Evolutionary conservation across 1,140 invertebrate species (phyloP), one percentile per base, ranked within the genome.

Genomic region (Lepeophtheirus salmonis): DNA sequence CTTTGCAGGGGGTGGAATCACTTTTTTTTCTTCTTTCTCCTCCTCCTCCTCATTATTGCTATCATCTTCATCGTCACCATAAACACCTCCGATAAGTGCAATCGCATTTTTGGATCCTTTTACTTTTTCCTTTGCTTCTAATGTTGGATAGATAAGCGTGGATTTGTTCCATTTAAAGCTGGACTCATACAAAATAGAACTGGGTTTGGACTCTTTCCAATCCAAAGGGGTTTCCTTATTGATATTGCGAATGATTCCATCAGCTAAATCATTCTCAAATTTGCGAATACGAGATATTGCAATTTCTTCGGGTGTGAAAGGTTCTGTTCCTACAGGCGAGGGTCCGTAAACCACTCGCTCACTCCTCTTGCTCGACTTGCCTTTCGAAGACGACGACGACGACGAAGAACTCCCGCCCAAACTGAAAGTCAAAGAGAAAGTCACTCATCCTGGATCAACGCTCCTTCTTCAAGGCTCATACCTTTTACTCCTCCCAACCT

Each of bases 41-140:
- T 50, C 55, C 13, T 57, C 55, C 55, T 50, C 55, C 2, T 57
- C 55, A 6, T 57, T 25, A 1, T 57, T 23, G 2, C 17, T 3
- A n/a, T 52, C 50, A n/a, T n/a, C n/a, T 6, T 52, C 50, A 12
- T 50, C 55, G 25, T 57, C 26, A 3, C 55, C 55, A 20, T 57
- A 57, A 18, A 17, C 17, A 2, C 55, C 26, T 2, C 20, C 23
- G 26, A 57, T 57, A 1, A 57, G 16, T 1, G 22, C 17, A 16
- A 57, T 30, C 17, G 55, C 21, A 18, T 57, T 25, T n/a, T 41
- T 41, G 30, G 55, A 57, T 3, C 17, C 55, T 21, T 57, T 57
- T 18, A 24, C 17, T n/a, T 26, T 17, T 2, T 20, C 3, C 3
- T 23, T 24, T 12, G 2, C 55, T n/a, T 57, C 26, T 14, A 16